A percentile compares a stretch with the other conserved stretches of the same genome.
These are phyloP conservation scores for Plusia festucae DNA, from an alignment of 2,888 invertebrate species.

Conservation along the genomic window DNA sequence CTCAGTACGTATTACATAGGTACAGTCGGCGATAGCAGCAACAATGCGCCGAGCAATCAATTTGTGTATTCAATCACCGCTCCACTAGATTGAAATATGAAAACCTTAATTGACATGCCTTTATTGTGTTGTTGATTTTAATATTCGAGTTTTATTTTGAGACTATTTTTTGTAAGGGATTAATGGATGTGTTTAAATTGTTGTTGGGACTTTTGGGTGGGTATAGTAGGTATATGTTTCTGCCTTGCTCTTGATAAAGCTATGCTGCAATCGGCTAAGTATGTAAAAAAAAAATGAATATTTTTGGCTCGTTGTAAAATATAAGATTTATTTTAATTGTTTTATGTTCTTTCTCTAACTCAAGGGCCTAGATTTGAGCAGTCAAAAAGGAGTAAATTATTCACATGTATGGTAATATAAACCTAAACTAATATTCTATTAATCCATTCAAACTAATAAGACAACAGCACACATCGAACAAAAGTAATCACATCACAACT, in stretches of 20 bases:
- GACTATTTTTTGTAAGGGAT: neutral
- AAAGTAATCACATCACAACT: conserved; percentile 32
- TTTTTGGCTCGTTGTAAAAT: too few relatives aligned
- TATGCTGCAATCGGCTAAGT: too few relatives aligned
- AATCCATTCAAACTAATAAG: neutral
- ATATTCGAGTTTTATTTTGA: conserved; percentile 6
- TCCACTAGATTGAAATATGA: conserved; percentile 58
- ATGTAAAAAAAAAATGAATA: too few relatives aligned
- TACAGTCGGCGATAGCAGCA: conserved; percentile 57
- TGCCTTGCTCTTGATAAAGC: too few relatives aligned
- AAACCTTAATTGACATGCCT: conserved; percentile 60
- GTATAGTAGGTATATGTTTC: neutral
- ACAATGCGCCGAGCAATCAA: conserved; percentile 78
- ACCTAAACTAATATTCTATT: neutral
- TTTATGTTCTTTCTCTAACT: too few relatives aligned
- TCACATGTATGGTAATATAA: too few relatives aligned
- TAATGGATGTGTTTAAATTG: neutral
- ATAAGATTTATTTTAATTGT: too few relatives aligned
- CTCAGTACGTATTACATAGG: conserved; percentile 29
- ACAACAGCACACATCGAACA: neutral
- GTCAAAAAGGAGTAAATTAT: too few relatives aligned
- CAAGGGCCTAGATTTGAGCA: too few relatives aligned
- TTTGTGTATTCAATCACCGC: conserved; percentile 77
- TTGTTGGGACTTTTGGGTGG: neutral
- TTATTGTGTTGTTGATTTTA: conserved; percentile 29